Percentiles rank a stretch among this genome's conserved stretches.
phyloP scores from a whole-genome alignment of 2,113 vertebrate species.

The Gambusia holbrooki region DNA sequence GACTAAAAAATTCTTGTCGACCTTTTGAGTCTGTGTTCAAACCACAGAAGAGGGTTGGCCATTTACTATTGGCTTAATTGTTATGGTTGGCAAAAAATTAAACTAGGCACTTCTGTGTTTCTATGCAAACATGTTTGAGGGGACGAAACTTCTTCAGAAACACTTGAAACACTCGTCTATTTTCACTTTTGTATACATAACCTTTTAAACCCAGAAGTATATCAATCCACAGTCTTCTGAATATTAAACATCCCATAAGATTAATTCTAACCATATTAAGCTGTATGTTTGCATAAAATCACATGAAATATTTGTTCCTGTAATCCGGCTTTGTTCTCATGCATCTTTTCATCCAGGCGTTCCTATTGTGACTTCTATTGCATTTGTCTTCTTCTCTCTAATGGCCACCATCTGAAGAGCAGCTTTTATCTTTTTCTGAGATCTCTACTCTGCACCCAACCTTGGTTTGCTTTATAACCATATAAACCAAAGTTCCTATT shows the following conservation, averaged over 20 bases:
- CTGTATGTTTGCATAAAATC: constrained; percentile 7
- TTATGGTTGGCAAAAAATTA: background rate
- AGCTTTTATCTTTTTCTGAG: constrained; percentile 28
- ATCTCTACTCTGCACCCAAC: background rate
- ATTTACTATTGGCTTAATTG: background rate
- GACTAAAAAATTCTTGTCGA: background rate
- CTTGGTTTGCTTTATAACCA: no score
- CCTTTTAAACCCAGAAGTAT: background rate
- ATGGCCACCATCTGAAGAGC: constrained; percentile 3
- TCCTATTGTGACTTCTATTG: background rate
- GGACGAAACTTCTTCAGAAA: background rate
- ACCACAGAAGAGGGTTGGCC: no score
- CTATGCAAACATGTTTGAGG: background rate
- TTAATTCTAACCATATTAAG: constrained; percentile 11
- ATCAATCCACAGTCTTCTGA: constrained; percentile 3
- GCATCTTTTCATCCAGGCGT: constrained; percentile 7
- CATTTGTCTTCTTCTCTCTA: background rate
- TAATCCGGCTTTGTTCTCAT: constrained; percentile 4
- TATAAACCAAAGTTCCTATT: constrained; percentile 1
- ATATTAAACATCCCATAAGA: background rate
- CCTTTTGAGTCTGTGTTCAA: no score
- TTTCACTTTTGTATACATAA: constrained; percentile 9
- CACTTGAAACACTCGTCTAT: constrained; percentile 14
- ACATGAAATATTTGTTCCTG: constrained; percentile 4
- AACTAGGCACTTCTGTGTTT: background rate